Evolutionary conservation across 1,140 invertebrate species (phyloP), one percentile per base, ranked within the genome.

Genomic region (Tetragnatha versicolor): DNA sequence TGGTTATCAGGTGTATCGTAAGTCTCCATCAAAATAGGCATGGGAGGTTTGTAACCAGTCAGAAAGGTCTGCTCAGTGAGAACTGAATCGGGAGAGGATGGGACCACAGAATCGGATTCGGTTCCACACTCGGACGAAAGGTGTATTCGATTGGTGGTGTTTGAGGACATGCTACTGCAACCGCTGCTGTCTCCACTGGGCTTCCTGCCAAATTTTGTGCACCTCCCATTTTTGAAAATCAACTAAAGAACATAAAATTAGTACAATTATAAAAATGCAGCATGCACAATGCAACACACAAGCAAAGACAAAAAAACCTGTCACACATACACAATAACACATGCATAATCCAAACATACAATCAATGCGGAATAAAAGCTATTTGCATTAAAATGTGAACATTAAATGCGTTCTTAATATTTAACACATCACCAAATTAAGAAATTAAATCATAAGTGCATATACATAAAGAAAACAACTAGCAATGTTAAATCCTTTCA

Each of bases 181-280:
- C 73, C 73, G 66, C 73, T 77, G 73, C 73, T 77, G 22, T 77
- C 73, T 35, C 73, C 73, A 77, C 73, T 77, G 22, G 73, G 63
- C 45, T 77, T 77, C 33, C 73, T 51, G 22, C 60, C 63, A 77
- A 77, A 77, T 77, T 77, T 77, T 27, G 61, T 66, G 45, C 73
- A 77, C 55, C 55, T 77, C 27, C 73, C 73, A 66, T 77, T 77
- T 58, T 77, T 77, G 63, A 66, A 66, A 66, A 77, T 53, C 63
- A 77, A 58, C 73, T 75, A 75, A 63, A 60, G 39, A 63, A 75
- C 37, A 61, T 37, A 75, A 75, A 75, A 42, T 45, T 70, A 53
- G 47, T 70, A n/a, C 27, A 49, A 31, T 45, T 39, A 73, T 53
- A 73, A 55, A 22, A 70, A 47, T 35, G n/a, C 37, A 35, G 47